These are phyloP conservation scores for Cistogaster globosa DNA, from an alignment of 2,888 invertebrate genomes.

Conservation along the genomic window DNA sequence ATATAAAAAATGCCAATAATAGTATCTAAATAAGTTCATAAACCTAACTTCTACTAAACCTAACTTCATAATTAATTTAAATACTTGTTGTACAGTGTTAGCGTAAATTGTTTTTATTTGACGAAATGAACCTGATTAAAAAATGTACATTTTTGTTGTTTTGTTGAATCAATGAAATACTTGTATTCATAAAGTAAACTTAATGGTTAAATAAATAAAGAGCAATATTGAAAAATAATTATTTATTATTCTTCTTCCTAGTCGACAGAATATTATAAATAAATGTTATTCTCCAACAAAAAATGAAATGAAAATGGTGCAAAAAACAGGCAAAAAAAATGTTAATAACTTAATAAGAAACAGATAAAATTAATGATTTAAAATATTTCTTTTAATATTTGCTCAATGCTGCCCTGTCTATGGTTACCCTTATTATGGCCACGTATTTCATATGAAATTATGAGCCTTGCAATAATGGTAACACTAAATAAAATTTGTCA, in stretches of 20 bases:
- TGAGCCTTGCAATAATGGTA: slow-evolving; percentile 30
- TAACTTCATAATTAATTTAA: too few species aligned
- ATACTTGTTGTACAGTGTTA: background rate
- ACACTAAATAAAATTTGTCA: slow-evolving; percentile 53
- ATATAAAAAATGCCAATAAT: too few species aligned
- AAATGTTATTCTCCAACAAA: slow-evolving; percentile 17
- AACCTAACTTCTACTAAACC: too few species aligned
- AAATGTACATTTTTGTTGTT: slow-evolving; percentile 31
- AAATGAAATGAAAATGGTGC: slow-evolving; percentile 20
- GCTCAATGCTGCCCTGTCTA: slow-evolving; percentile 18
- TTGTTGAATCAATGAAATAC: slow-evolving; percentile 46
- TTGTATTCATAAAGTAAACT: slow-evolving; percentile 45
- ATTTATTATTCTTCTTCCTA: slow-evolving; percentile 2
- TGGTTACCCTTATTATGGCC: slow-evolving; percentile 21
- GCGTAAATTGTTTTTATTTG: slow-evolving; percentile 6
- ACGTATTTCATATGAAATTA: slow-evolving; percentile 55
- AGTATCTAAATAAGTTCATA: too few species aligned
- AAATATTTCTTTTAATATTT: slow-evolving; percentile 36
- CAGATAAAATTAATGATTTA: slow-evolving; percentile 51
- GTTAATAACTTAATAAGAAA: slow-evolving; percentile 32
- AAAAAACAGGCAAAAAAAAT: slow-evolving; percentile 9
- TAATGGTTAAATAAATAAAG: slow-evolving; percentile 68
- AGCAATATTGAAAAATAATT: slow-evolving; percentile 67
- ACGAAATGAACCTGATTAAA: slow-evolving; percentile 66
- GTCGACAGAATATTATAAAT: slow-evolving; percentile 65